Conservation (phyloP, 2,888 invertebrate genomes). For the Cistogaster globosa region DNA sequence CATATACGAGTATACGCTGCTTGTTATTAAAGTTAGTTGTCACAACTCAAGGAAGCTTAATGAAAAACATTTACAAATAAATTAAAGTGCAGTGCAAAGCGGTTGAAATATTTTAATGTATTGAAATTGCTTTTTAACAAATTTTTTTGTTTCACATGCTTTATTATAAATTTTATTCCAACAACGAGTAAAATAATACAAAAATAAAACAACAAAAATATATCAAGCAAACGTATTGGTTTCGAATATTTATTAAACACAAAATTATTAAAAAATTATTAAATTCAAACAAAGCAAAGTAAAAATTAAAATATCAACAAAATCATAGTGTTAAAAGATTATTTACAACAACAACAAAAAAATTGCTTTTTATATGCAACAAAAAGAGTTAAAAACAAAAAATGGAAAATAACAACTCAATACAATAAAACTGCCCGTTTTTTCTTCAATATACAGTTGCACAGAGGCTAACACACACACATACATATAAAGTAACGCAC, state of each 20-base stretch:
- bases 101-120: not conserved
- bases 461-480: conserved; percentile 22
- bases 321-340: not conserved
- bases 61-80: conserved; percentile 15
- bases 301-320: conserved; percentile 19
- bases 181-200: conserved; percentile 56
- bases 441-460: conserved; percentile 40
- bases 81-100: conserved; percentile 16
- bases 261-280: conserved; percentile 26
- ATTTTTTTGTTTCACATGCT: conserved; percentile 5
- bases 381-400: not conserved
- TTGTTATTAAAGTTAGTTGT: conserved; percentile 31
- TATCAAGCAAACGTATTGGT: conserved; percentile 60
- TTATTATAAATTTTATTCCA: conserved; percentile 41
- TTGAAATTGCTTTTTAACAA: not conserved
- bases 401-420: conserved; percentile 49
- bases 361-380: not conserved
- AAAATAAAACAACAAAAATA: conserved; percentile 53
- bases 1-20: conserved; percentile 28
- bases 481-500: conserved; percentile 49
- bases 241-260: conserved; percentile 52
- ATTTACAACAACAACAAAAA: not conserved
- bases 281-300: conserved; percentile 12
- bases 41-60: conserved; percentile 35
- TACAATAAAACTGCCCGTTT: conserved; percentile 62